Percentiles rank a stretch among this genome's conserved stretches.
These are phyloP conservation scores for Aselliscus stoliczkanus DNA, from an alignment of 2,797 vertebrate genomes.

Conservation along the genomic window DNA sequence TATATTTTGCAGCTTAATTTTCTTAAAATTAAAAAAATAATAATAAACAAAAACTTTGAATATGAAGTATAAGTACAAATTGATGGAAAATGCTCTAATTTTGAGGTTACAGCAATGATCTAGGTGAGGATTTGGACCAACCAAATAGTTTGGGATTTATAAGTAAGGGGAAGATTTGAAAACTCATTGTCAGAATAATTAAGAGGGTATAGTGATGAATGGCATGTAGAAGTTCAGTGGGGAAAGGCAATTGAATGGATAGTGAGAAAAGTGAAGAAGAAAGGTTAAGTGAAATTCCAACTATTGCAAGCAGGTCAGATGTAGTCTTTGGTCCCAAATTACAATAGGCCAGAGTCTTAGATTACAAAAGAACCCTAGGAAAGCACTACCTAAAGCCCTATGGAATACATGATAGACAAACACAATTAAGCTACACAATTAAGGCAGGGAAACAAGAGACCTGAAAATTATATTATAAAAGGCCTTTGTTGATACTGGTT, in stretches of 20 bases:
- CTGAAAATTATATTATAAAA: background rate
- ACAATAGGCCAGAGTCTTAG: background rate
- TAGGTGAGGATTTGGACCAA: background rate
- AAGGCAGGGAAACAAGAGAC: background rate
- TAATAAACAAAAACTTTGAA: background rate
- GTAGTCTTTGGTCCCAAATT: background rate
- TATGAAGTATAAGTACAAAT: background rate
- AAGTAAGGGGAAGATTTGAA: background rate
- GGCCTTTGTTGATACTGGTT: background rate
- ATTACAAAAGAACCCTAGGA: background rate
- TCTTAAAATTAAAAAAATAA: background rate
- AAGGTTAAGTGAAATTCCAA: background rate
- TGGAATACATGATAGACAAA: background rate
- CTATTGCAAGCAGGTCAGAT: background rate
- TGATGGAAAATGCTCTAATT: background rate
- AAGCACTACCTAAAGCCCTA: background rate
- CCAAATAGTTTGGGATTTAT: background rate
- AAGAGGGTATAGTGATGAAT: background rate
- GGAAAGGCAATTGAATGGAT: background rate
- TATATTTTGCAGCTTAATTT: background rate
- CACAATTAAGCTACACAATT: background rate
- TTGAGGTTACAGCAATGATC: background rate
- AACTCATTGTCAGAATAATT: background rate
- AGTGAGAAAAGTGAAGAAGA: background rate
- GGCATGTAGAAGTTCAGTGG: background rate